phyloP scores from a whole-genome alignment of 2,797 vertebrate genomes.

The Sebastes matsubarae region DNA sequence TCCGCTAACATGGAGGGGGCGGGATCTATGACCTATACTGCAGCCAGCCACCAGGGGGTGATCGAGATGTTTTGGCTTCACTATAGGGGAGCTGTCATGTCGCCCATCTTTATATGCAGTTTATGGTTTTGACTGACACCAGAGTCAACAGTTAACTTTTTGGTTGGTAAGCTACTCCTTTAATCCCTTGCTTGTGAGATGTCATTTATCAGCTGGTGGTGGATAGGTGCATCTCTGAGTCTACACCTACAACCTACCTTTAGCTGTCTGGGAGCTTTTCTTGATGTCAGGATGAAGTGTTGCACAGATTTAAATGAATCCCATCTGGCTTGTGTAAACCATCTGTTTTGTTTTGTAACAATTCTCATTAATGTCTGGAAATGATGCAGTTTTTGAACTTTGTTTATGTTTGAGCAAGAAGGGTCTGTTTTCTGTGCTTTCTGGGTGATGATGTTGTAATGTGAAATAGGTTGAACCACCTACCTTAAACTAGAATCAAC shows the following conservation, averaged over 20 bases:
- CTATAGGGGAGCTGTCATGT: too few species aligned
- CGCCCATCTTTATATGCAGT: too few species aligned
- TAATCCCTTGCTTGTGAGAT: slow-evolving; percentile 14
- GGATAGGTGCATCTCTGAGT: slow-evolving; percentile 10
- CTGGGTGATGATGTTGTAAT: not conserved
- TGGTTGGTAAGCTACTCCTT: not conserved
- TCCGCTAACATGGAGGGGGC: too few species aligned
- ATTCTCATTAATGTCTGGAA: not conserved
- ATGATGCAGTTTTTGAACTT: not conserved
- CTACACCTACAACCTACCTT: not conserved
- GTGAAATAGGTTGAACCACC: not conserved
- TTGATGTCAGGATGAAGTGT: not conserved
- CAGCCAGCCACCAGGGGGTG: too few species aligned
- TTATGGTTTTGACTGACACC: not conserved
- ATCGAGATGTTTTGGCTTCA: too few species aligned
- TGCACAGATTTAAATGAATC: not conserved
- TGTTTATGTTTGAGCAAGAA: not conserved
- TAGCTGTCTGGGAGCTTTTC: not conserved
- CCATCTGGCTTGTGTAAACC: not conserved
- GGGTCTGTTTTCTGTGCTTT: not conserved
- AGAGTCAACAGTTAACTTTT: not conserved
- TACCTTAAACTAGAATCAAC: not conserved
- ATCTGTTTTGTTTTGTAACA: not conserved
- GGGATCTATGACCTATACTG: too few species aligned
- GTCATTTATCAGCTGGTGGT: slow-evolving; percentile 11